Percentiles rank a stretch among this genome's conserved stretches.
These are phyloP conservation scores for Diuraphis noxia DNA, from an alignment of 1,140 invertebrate genomes.

Conservation along the genomic window DNA sequence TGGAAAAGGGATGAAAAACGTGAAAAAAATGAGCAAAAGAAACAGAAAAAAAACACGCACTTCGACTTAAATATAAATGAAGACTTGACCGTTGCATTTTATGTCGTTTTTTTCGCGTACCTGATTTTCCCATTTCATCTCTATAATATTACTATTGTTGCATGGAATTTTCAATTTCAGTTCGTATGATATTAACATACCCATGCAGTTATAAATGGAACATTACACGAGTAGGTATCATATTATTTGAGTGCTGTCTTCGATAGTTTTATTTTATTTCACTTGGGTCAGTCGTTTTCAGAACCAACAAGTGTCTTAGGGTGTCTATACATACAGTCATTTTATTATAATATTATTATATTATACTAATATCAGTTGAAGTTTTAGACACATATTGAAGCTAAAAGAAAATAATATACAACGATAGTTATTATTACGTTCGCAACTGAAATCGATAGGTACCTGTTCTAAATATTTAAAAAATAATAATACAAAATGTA, in stretches of 20 bases:
- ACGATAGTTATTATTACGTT: background rate
- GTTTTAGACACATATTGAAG: background rate
- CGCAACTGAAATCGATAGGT: background rate
- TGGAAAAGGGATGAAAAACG: constrained; percentile 34
- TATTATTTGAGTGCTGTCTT: background rate
- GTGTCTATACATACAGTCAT: background rate
- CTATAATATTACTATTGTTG: constrained; percentile 11
- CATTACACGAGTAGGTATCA: background rate
- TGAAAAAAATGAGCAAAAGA: constrained; percentile 33
- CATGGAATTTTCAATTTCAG: background rate
- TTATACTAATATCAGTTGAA: background rate
- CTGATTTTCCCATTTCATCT: background rate
- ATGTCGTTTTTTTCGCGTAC: background rate
- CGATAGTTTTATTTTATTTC: background rate
- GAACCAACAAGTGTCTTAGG: background rate
- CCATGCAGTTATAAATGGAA: background rate
- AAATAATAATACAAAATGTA: background rate
- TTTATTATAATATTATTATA: background rate
- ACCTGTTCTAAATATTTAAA: background rate
- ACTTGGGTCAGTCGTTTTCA: background rate
- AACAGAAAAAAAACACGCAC: constrained; percentile 6
- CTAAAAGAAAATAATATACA: background rate
- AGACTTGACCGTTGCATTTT: constrained; percentile 42
- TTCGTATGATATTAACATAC: background rate
- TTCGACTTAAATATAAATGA: constrained; percentile 46